Evolutionary conservation across 1,140 invertebrate genomes (phyloP), one percentile per base, ranked within the genome.

Genomic region (Drosophila insularis): DNA sequence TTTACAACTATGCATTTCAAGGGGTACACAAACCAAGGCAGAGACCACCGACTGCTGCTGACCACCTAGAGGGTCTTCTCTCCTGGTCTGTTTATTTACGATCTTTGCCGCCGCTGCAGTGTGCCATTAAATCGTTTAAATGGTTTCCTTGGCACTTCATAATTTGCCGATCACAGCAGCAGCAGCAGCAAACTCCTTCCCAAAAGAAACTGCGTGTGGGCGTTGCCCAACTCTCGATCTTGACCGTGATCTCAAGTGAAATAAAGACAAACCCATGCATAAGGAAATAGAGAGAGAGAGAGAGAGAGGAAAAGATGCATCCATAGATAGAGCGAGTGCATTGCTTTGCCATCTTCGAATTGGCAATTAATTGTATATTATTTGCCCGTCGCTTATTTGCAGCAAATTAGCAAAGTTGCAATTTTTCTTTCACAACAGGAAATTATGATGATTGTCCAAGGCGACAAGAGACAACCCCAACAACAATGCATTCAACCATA

Each of bases 71-170:
- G 72, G 72, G 71, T 19, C 62, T 31, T 17, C 40, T 11, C 31
- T 46, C 21, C 21, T 70, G 71, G 58, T 71, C 72, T 89, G 85
- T 84, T 89, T 89, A 89, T 87, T 89, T 87, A 87, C 77, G 80
- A 89, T 71, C 84, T 63, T 78, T 63, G 75, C 43, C 71, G 68
- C 60, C 75, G 54, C 74, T 70, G 69, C 82, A 86, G 82, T 71
- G 79, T 86, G 72, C 75, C 80, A 86, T 86, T 86, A 86, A 86
- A 86, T 89, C 84, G 85, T 89, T 84, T 89, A 89, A 89, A 89
- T 89, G 84, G 84, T 69, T 89, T 89, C 71, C 74, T 79, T 89
- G 84, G 84, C 84, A 89, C 84, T 89, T 89, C 80, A 89, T 89
- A 89, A 89, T 89, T 89, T 89, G 77, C 80, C 84, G 85, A 89